These are phyloP conservation scores for Danionella cerebrum DNA, from an alignment of 2,113 vertebrate species.

Conservation along the genomic window DNA sequence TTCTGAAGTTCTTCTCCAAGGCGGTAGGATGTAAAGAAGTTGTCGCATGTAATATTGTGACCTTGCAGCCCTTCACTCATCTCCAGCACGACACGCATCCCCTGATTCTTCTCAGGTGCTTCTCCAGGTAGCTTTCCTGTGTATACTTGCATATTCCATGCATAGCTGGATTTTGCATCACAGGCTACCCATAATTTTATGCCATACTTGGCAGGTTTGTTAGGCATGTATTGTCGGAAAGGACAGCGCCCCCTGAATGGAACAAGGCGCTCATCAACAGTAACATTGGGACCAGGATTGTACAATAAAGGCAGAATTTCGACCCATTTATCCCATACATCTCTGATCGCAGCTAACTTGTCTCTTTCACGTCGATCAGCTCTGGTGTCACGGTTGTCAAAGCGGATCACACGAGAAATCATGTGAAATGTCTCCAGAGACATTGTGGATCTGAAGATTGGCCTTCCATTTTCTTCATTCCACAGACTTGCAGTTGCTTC, in stretches of 20 bases:
- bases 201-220: conserved; percentile 5
- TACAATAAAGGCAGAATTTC: neutral
- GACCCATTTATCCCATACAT: neutral
- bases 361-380: neutral
- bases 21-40: neutral
- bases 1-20: conserved; percentile 2
- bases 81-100: conserved; percentile 5
- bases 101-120: neutral
- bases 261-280: neutral
- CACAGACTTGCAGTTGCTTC: too few species aligned
- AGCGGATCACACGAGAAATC: neutral
- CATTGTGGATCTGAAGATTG: conserved; percentile 1
- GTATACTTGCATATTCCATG: too few species aligned
- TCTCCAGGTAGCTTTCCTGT: conserved; percentile 2
- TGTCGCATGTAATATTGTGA: conserved; percentile 1
- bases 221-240: neutral
- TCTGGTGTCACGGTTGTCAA: neutral
- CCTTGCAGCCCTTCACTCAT: neutral
- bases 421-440: conserved; percentile 1
- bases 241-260: conserved; percentile 16
- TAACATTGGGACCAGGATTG: conserved; percentile 1
- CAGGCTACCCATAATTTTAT: neutral
- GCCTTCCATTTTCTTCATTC: conserved; percentile 1
- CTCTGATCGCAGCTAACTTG: neutral
- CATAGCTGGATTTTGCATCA: conserved; percentile 2